Base-by-base conservation (phyloP, 2,888 invertebrate genomes). In the Brachypalpus laphriformis region DNA sequence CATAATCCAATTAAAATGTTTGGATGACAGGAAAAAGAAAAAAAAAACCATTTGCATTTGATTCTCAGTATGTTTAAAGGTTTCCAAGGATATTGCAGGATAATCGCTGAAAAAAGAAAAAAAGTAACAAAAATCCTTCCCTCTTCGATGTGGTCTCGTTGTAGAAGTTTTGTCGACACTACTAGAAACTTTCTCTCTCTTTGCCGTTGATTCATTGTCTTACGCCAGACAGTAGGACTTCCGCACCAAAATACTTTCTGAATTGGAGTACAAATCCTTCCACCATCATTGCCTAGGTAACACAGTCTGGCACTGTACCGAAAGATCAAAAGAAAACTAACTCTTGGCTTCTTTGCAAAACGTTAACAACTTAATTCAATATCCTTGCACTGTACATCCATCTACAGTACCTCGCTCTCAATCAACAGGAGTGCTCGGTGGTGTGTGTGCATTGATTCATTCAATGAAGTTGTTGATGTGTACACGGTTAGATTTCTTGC, bases 1-100 rank as follows among this genome's bases (percentile, higher is more conserved):
- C 68, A 83, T 83, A 83, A 83, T 83, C 83, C 83, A 83, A 83
- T 83, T 83, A 83, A 78, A 78, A 37, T 65, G 70, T 70, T 80
- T 63, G 49, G 5, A 4, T 25, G 3, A 25, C 25, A 4, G 5
- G 5, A 25, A 25, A 25, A 25, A 4, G 5, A 25, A 37, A 11
- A 11, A 18, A 25, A 49, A 65, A 65, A 34, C 49, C 16, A 28
- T 47, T 42, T 16, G 34, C 31, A 42, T 70, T 28, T 8, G 1
- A 18, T 22, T 70, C 14, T 68, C 1, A 45, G 6, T 9, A 8
- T 22, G 45, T 70, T 59, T 47, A 45, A 9, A 7, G 11, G 22
- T 25, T 42, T 31, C 47, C 7, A 20, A 37, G 18, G 59, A 37
- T 63, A 74, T 59, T 47, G n/a, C 40, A 40, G 57, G 57, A 66